Base-by-base conservation (phyloP, 2,797 vertebrate species). In the Ficedula albicollis region DNA sequence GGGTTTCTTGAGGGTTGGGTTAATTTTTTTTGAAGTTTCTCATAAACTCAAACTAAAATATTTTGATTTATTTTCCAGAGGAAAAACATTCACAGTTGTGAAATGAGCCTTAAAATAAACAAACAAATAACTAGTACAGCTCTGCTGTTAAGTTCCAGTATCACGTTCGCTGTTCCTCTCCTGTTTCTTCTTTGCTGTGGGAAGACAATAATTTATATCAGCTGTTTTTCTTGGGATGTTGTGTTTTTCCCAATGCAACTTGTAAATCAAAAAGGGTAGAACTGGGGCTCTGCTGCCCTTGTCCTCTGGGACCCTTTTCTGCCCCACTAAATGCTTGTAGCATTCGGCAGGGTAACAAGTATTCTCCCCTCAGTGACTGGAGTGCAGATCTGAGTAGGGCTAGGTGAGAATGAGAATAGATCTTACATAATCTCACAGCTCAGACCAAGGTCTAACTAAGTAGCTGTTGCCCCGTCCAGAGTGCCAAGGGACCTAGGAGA, bases 91-190 rank as follows among this genome's bases (percentile, higher is more conserved):
- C 74, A 76, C 43, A 95, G 27, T 95, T 97, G 93, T 95, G 94
- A 93, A 96, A 96, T 66, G 83, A 80, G 29, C 85, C 87, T 90
- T 95, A 92, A 95, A 95, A 90, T 94, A 95, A 95, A 95, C 85
- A 93, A 96, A 93, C 84, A 95, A 96, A 79, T 73, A 96, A 93
- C 63, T 55, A 79, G 69, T 86, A 64, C 67, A 83, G 56, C 67
- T 89, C 60, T 79, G 32, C 74, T 20, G 4, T 87, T 86, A 88
- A 84, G 70, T 95, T 90, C 88, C 86, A 93, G 77, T 95, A 93
- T 82, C 83, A 92, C 15, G 2, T 88, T 94, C 80, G 73, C 48
- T 60, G 78, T 96, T 96, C 64, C 39, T 84, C 48, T 88, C 41
- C 46, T 89, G 29, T 54, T 86, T 39, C 63, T 93, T 73, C 87